A percentile compares a stretch with the other conserved stretches of the same genome.
These are phyloP conservation scores for Apis dorsata DNA, from an alignment of 1,140 invertebrate species.

Conservation along the genomic window DNA sequence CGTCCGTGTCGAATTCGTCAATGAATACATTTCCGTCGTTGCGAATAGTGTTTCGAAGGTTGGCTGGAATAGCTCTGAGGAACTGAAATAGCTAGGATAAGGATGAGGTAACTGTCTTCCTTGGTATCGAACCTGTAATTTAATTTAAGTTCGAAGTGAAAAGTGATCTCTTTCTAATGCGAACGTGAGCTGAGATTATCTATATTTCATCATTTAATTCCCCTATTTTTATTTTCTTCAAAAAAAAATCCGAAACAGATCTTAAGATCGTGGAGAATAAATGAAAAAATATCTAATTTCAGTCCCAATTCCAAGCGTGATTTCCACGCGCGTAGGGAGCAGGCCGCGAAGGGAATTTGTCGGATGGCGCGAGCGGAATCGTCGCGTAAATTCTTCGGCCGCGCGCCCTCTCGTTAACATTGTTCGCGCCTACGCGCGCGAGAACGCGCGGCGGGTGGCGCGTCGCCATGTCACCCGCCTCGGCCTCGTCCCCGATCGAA, in stretches of 20 bases:
- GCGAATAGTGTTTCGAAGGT: not conserved
- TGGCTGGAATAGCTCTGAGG: not conserved
- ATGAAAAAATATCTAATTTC: not conserved
- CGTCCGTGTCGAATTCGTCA: conserved; percentile 24
- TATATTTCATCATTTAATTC: not conserved
- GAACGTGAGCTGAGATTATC: not conserved
- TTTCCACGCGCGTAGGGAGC: not conserved
- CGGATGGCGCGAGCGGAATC: not conserved
- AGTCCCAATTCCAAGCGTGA: not conserved
- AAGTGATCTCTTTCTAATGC: not conserved
- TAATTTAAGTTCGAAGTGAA: not conserved
- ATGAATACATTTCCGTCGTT: conserved; percentile 20
- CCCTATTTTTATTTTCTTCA: not conserved
- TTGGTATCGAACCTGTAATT: not conserved
- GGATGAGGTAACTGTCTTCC: not conserved
- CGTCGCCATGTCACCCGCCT: conserved; percentile 39
- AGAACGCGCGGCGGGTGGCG: conserved; percentile 50
- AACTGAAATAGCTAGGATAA: not conserved
- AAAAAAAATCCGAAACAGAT: not conserved
- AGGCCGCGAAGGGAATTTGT: conserved; percentile 46
- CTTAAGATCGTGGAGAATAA: not conserved
- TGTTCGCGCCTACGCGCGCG: conserved; percentile 43
- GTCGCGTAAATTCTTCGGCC: conserved; percentile 45
- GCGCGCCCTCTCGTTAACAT: conserved; percentile 48
- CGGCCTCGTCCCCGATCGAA: conserved; percentile 42